These are phyloP conservation scores for Acromyrmex charruanus DNA, from an alignment of 1,140 invertebrate species.

Conservation along the genomic window DNA sequence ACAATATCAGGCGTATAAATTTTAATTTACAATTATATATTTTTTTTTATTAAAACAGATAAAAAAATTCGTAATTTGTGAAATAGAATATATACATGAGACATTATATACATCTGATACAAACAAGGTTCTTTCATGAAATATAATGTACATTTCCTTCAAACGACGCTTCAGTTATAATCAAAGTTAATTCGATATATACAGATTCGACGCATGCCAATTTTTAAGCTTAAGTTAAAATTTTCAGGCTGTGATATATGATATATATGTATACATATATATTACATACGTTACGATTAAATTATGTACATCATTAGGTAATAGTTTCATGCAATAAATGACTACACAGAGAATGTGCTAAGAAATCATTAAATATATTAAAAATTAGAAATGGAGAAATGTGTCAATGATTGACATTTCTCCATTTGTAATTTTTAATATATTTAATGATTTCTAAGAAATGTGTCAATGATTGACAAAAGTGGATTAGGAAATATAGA, in stretches of 20 bases:
- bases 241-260: background rate
- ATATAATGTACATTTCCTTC: background rate
- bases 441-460: background rate
- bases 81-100: background rate
- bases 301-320: conserved; percentile 31
- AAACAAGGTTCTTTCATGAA: background rate
- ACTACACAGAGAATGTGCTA: conserved; percentile 37
- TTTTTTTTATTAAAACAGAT: background rate
- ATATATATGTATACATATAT: background rate
- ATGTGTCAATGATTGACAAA: background rate
- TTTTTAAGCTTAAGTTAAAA: conserved; percentile 33
- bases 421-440: too few relatives aligned
- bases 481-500: background rate
- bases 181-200: conserved; percentile 12
- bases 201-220: background rate
- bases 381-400: conserved; percentile 26
- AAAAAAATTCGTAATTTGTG: background rate
- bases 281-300: background rate
- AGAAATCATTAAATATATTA: conserved; percentile 12
- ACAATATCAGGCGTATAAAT: background rate
- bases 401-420: background rate
- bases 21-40: background rate
- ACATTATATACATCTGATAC: background rate
- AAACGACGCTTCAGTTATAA: background rate
- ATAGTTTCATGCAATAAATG: conserved; percentile 39